Conservation (phyloP, 2,113 vertebrate species). For the Martes martes region DNA sequence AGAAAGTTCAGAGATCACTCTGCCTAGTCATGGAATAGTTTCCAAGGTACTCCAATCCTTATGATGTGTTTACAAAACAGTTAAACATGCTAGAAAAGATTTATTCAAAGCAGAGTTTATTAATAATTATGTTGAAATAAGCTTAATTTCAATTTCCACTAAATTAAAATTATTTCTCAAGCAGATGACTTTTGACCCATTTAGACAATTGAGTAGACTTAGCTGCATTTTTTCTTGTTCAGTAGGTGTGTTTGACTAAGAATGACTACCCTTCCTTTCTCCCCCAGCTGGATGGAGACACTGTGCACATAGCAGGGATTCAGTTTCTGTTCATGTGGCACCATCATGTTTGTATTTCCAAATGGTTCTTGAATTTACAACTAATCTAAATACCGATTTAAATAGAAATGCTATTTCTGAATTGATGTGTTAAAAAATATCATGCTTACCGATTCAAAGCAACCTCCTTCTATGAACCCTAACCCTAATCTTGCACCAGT, state of each 20-base stretch:
- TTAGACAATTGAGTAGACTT: not conserved
- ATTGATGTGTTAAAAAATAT: not conserved
- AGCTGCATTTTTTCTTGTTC: not conserved
- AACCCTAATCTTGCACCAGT: not conserved
- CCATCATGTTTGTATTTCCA: not conserved
- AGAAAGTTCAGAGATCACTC: not conserved
- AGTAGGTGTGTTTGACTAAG: not conserved
- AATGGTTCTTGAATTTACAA: not conserved
- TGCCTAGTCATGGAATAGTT: not conserved
- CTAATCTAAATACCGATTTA: not conserved
- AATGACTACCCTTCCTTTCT: not conserved
- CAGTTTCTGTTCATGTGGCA: not conserved
- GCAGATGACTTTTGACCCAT: not conserved
- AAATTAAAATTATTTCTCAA: not conserved
- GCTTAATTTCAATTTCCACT: not conserved
- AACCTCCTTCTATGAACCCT: not conserved
- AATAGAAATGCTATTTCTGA: not conserved
- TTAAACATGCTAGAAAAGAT: not conserved
- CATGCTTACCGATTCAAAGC: not conserved
- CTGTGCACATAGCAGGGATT: not conserved
- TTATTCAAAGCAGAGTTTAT: not conserved
- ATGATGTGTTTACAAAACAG: not conserved
- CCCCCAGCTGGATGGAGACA: not conserved
- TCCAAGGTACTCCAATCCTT: not conserved
- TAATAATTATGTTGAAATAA: not conserved